These are phyloP conservation scores for Acronicta psi DNA, from an alignment of 2,888 invertebrate species.

Conservation along the genomic window DNA sequence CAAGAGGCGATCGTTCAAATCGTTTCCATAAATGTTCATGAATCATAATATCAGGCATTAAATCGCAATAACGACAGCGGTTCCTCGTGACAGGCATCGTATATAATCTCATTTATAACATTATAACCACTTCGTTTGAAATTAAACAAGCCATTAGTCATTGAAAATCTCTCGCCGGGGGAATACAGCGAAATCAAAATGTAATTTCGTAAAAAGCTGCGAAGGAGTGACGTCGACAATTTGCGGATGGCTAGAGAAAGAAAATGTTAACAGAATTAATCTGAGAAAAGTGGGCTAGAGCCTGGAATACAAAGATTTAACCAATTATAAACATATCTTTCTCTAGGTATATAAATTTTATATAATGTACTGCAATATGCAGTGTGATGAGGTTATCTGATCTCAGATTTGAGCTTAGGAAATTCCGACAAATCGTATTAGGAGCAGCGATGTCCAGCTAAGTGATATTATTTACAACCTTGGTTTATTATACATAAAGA, in stretches of 20 bases:
- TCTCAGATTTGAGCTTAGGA: no score
- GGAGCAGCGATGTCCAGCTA: no score
- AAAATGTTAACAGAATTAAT: constrained; percentile 64
- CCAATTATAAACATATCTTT: background rate
- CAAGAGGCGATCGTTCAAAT: constrained; percentile 25
- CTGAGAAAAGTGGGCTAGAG: constrained; percentile 45
- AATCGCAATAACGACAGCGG: constrained; percentile 23
- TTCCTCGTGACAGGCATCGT: constrained; percentile 24
- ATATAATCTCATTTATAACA: constrained; percentile 61
- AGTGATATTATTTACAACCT: no score
- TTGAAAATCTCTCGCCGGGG: constrained; percentile 57
- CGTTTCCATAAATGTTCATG: constrained; percentile 30
- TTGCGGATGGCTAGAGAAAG: constrained; percentile 60
- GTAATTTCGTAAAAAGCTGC: constrained; percentile 69
- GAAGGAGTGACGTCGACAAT: constrained; percentile 59
- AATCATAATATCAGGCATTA: constrained; percentile 33
- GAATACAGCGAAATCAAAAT: constrained; percentile 65
- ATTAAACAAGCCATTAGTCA: constrained; percentile 71
- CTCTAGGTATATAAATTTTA: background rate
- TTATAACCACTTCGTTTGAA: constrained; percentile 52
- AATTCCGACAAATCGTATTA: no score
- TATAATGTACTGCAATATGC: no score
- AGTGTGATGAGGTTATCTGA: no score
- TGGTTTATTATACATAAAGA: no score
- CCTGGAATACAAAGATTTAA: constrained; percentile 21